Evolutionary conservation across 2,797 vertebrate genomes (phyloP).

Genomic region (Bryconaethiops microstoma): DNA sequence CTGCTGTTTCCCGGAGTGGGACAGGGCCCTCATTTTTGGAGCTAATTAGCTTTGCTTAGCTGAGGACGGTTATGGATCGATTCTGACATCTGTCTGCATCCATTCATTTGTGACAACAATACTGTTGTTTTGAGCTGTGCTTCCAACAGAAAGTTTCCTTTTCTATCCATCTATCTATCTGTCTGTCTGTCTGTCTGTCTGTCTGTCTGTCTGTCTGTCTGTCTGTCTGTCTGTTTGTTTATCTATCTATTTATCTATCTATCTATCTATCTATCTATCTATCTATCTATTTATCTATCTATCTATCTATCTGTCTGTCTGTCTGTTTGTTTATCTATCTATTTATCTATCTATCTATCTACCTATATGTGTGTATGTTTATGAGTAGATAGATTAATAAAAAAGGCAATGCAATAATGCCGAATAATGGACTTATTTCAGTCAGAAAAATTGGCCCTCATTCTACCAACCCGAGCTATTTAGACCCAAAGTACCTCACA

Average conservation of each 20-base stretch:
- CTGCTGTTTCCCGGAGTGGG: conserved; percentile 67
- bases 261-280: not conserved
- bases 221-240: not conserved
- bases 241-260: not conserved
- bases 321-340: too few species aligned
- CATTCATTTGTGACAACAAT: conserved; percentile 65
- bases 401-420: too few species aligned
- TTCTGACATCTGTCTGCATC: conserved; percentile 76
- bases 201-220: too few species aligned
- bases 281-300: too few species aligned
- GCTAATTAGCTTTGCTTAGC: conserved; percentile 73
- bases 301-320: too few species aligned
- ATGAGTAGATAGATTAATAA: not conserved
- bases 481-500: not conserved
- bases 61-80: conserved; percentile 71
- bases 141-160: conserved; percentile 6
- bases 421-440: too few species aligned
- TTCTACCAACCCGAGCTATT: not conserved
- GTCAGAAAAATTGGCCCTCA: not conserved
- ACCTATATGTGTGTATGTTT: not conserved
- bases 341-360: not conserved
- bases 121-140: conserved; percentile 68
- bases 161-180: not conserved
- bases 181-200: too few species aligned
- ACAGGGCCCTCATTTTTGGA: conserved; percentile 66